phyloP scores from a whole-genome alignment of 2,797 vertebrate species.

The Microctenopoma lineatum region DNA sequence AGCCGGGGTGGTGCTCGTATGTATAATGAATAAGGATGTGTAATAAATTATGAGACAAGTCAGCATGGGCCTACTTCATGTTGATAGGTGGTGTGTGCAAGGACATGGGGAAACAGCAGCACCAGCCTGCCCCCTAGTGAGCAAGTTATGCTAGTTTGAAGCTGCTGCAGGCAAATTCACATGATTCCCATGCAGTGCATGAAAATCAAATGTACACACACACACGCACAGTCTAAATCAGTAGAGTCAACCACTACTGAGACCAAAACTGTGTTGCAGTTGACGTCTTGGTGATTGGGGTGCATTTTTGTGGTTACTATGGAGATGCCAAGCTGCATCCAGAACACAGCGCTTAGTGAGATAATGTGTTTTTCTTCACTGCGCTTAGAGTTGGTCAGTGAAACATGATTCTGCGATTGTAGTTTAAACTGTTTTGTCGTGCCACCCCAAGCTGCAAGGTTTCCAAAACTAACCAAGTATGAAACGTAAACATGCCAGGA shows the following conservation, averaged over 20 bases:
- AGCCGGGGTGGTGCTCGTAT: constrained; percentile 48
- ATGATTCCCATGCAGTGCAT: too few species aligned
- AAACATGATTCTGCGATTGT: constrained; percentile 33
- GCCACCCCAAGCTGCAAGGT: constrained; percentile 16
- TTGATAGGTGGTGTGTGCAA: constrained; percentile 2
- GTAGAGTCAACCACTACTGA: constrained; percentile 2
- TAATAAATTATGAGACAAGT: constrained; percentile 61
- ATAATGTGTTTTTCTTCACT: constrained; percentile 64
- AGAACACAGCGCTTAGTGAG: constrained; percentile 45
- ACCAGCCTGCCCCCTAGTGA: constrained; percentile 71
- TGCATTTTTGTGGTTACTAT: constrained; percentile 67
- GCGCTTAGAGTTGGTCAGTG: constrained; percentile 36
- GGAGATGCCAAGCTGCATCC: constrained; percentile 57
- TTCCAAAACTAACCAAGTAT: constrained; percentile 42
- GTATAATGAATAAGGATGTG: constrained; percentile 62
- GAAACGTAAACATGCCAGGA: constrained; percentile 1
- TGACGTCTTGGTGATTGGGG: constrained; percentile 54
- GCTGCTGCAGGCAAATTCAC: not conserved
- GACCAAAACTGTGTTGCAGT: constrained; percentile 54
- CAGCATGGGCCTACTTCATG: constrained; percentile 16
- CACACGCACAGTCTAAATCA: constrained; percentile 27
- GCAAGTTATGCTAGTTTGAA: not conserved
- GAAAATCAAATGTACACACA: too few species aligned
- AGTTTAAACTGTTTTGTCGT: constrained; percentile 42
- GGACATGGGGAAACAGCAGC: constrained; percentile 11